phyloP scores from a whole-genome alignment of 2,113 vertebrate species.

The Pseudonaja textilis region DNA sequence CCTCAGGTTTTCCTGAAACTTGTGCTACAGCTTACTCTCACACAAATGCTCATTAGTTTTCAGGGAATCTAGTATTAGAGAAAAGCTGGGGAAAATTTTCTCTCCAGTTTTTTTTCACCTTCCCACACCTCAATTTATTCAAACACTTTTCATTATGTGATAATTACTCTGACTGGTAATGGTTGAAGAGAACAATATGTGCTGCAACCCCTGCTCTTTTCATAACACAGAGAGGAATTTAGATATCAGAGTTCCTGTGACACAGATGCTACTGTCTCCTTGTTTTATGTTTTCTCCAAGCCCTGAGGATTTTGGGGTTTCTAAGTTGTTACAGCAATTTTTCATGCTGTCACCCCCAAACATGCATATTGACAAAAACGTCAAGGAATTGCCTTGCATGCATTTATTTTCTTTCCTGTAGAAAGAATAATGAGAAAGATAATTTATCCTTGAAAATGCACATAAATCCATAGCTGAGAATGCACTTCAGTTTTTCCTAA shows the following conservation, averaged over 20 bases:
- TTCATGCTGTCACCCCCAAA: slow-evolving; percentile 54
- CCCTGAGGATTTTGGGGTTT: slow-evolving; percentile 47
- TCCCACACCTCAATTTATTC: neutral
- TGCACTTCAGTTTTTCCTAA: slow-evolving; percentile 2
- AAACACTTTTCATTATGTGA: slow-evolving; percentile 2
- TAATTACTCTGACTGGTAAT: slow-evolving; percentile 30
- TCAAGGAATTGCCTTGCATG: slow-evolving; percentile 40
- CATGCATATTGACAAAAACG: slow-evolving; percentile 51
- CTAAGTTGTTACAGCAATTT: slow-evolving; percentile 50
- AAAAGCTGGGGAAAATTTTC: neutral
- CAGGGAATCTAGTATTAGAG: neutral
- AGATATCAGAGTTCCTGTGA: slow-evolving; percentile 26
- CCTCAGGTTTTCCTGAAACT: slow-evolving; percentile 16
- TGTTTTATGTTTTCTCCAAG: slow-evolving; percentile 39
- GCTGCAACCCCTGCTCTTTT: slow-evolving; percentile 16
- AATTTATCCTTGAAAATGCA: slow-evolving; percentile 38
- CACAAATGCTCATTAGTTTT: neutral
- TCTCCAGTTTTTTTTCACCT: neutral
- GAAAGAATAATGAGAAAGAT: slow-evolving; percentile 45
- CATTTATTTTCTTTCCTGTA: slow-evolving; percentile 53
- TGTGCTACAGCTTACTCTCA: neutral
- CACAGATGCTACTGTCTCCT: slow-evolving; percentile 34
- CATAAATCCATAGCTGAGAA: slow-evolving; percentile 24
- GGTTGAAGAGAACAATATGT: slow-evolving; percentile 11
- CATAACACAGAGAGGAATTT: neutral